Evolutionary conservation across 2,797 vertebrate species (phyloP).

Genomic region (Sylvia borin): DNA sequence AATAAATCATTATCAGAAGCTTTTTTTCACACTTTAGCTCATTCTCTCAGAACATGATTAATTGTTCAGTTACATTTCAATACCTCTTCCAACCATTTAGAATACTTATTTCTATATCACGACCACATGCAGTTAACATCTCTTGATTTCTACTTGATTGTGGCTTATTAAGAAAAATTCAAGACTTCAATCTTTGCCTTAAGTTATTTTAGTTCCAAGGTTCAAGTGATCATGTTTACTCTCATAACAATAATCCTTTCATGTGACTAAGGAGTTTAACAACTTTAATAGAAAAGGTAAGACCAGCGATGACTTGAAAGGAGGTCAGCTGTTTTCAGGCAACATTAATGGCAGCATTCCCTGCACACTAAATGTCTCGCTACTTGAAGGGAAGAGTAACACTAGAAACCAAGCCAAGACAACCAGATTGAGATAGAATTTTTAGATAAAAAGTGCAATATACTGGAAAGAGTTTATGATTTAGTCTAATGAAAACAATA

Average conservation of each 20-base stretch:
- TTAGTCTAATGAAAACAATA: neutral
- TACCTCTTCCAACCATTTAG: conserved; percentile 25
- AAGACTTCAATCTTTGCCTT: conserved; percentile 26
- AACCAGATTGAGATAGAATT: neutral
- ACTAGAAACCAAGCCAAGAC: neutral
- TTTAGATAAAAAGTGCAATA: neutral
- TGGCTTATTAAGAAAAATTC: conserved; percentile 39
- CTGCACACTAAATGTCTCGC: neutral
- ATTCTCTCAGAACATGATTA: conserved; percentile 31
- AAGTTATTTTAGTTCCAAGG: neutral
- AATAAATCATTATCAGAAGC: neutral
- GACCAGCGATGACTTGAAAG: neutral
- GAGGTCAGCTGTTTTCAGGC: neutral
- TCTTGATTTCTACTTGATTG: conserved; percentile 22
- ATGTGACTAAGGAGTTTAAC: neutral
- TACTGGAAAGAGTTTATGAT: neutral
- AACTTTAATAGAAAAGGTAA: neutral
- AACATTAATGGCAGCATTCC: neutral
- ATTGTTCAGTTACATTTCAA: conserved; percentile 24
- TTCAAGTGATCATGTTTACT: neutral
- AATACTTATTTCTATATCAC: conserved; percentile 31
- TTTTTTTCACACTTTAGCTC: conserved; percentile 13
- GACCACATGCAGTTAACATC: conserved; percentile 20
- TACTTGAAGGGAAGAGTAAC: neutral
- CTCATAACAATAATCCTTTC: neutral